Percentiles rank a stretch among this genome's conserved stretches.
Conservation (phyloP, 2,797 vertebrate species). For the Uromys caudimaculatus region DNA sequence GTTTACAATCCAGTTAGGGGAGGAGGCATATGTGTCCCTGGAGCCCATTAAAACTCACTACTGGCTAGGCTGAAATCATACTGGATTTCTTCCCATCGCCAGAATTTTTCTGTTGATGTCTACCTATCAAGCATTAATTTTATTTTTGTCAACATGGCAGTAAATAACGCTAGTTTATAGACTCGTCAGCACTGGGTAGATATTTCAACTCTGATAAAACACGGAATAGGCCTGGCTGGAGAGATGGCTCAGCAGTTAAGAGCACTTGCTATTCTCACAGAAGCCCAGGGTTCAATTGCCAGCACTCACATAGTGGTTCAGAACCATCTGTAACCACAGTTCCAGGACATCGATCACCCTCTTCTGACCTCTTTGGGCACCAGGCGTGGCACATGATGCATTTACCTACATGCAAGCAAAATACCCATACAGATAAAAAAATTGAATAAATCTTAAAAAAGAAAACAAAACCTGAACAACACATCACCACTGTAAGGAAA, state of each 20-base stretch:
- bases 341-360: neutral
- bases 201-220: constrained; percentile 54
- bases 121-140: constrained; percentile 3
- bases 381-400: neutral
- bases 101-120: constrained; percentile 30
- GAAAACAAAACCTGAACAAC: neutral
- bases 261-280: neutral
- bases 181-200: neutral
- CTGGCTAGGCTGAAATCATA: constrained; percentile 43
- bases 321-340: neutral
- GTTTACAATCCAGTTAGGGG: constrained; percentile 33
- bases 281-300: neutral
- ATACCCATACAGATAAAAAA: neutral
- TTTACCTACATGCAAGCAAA: neutral
- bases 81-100: constrained; percentile 43
- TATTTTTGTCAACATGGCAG: constrained; percentile 27
- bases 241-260: neutral
- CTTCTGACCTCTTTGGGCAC: neutral
- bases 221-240: neutral
- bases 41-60: constrained; percentile 30
- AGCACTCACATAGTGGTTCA: neutral
- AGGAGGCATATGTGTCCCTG: neutral
- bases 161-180: constrained; percentile 54
- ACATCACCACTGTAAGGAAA: neutral
- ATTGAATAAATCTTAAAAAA: neutral